Base-by-base conservation (phyloP, 2,888 invertebrate genomes). In the Drosophila meridionalis region DNA sequence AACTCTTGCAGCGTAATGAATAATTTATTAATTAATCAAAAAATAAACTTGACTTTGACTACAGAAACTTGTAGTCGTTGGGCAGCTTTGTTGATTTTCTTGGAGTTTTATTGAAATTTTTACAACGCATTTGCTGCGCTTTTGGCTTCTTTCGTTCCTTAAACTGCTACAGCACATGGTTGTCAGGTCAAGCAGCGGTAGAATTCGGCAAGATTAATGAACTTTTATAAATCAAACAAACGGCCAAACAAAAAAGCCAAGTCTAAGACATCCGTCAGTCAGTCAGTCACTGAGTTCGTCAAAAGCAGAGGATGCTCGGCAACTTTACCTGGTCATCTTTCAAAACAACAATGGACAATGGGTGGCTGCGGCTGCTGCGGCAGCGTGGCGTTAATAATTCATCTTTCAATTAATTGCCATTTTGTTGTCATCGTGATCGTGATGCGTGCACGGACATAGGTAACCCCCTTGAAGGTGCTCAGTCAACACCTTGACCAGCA, bases 361-460 rank as follows among this genome's bases (percentile, higher is more conserved):
- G 71, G 52, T 70, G 55, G 68, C 60, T 36, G 45, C 56, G 14
- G 36, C 74, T 65, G 78, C 43, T 59, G 73, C 60, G 76, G 76
- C 81, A 70, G 63, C 74, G 67, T 73, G 66, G 78, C 80, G 87
- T 87, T 87, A 87, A 87, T 87, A 87, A 90, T 87, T 88, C 89
- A 89, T 88, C 90, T 88, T 88, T 90, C 90, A 90, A 88, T 88
- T 88, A 88, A 88, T 90, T 89, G 87, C 90, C 89, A 83, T 88
- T 87, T 87, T 89, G 89, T 90, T 81, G 81, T 79, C 80, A 80
- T 79, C 79, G 62, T 26, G 43, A 45, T 45, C 45, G 26, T 26
- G 45, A 45, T 45, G 45, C 45, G 45, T 30, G 48, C 9, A 30
- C 48, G 30, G 8, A 45, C 9, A 3, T 67, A 48, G 42, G 58